Conservation (phyloP, 2,888 invertebrate genomes). For the Parapristionchus giblindavisi region DNA sequence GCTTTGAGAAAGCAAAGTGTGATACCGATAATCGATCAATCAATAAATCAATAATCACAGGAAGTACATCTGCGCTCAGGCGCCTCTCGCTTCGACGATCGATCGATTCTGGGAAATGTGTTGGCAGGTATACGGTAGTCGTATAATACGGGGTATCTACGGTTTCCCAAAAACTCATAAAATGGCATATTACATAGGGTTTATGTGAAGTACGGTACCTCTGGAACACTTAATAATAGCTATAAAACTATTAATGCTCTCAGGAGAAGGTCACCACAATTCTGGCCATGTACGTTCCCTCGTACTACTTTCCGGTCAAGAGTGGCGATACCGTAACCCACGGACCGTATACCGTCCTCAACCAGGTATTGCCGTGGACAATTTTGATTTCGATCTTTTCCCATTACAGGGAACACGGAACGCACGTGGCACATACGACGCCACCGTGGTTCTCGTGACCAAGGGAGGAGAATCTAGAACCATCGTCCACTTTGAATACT, state of each 20-base stretch:
- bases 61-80: conserved; percentile 36
- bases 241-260: not conserved
- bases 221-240: conserved; percentile 21
- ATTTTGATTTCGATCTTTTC: not conserved
- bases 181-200: no score
- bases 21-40: not conserved
- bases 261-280: conserved; percentile 24
- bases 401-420: conserved; percentile 28
- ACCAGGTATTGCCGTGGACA: conserved; percentile 6
- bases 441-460: conserved; percentile 28
- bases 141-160: not conserved
- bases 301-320: conserved; percentile 14
- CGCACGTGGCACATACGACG: conserved; percentile 21
- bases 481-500: conserved; percentile 35
- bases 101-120: conserved; percentile 36
- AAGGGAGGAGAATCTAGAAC: conserved; percentile 24
- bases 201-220: no score
- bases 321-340: conserved; percentile 4
- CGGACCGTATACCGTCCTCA: not conserved
- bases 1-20: conserved; percentile 32
- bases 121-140: conserved; percentile 29
- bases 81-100: conserved; percentile 27
- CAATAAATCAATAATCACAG: conserved; percentile 19
- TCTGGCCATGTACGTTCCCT: conserved; percentile 7
- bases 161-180: no score